Evolutionary conservation across 2,113 vertebrate genomes (phyloP), one percentile per base, ranked within the genome.

Genomic region (Theristicus caerulescens): DNA sequence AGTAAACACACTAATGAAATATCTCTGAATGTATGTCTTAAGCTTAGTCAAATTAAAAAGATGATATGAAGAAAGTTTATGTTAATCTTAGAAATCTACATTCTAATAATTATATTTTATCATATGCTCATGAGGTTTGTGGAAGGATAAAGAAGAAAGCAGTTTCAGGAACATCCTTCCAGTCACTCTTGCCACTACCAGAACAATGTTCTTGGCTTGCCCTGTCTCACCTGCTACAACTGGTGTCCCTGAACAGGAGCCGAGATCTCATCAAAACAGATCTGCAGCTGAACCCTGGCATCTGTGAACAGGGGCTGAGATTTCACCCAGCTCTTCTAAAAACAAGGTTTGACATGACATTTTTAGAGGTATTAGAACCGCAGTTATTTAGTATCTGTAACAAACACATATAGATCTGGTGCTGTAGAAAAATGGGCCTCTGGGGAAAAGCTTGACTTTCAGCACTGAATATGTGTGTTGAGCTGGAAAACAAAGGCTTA

Each of bases 311-410:
- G 52, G 20, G 64, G 38, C 32, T 87, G 44, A 82, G 79, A 64
- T 86, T 94, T 92, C 88, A 92, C 66, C 72, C 67, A 66, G 65
- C 42, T 82, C 64, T 83, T 90, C 69, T 74, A 71, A 93, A 92
- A 83, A 86, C 67, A 66, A 76, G 10, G 24, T 55, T 88, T 86
- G 90, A 90, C 18, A 15, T 93, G 88, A 90, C 76, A 57, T 93
- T 93, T 96, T 93, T 83, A 88, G 80, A 81, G 57, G 76, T 47
- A 94, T 91, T 88, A 78, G 76, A 83, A 47, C 61, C 92, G 80
- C 64, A 86, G 72, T 94, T 94, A 92, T 93, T 92, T 96, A 88
- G 59, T 78, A 55, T 85, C 90, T 84, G 69, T 80, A 92, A 86
- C 70, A 82, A 94, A 80, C 94, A 88, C 52, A 36, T 47, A 38